Conservation (phyloP, 2,113 vertebrate species). For the Arenaria interpres region DNA sequence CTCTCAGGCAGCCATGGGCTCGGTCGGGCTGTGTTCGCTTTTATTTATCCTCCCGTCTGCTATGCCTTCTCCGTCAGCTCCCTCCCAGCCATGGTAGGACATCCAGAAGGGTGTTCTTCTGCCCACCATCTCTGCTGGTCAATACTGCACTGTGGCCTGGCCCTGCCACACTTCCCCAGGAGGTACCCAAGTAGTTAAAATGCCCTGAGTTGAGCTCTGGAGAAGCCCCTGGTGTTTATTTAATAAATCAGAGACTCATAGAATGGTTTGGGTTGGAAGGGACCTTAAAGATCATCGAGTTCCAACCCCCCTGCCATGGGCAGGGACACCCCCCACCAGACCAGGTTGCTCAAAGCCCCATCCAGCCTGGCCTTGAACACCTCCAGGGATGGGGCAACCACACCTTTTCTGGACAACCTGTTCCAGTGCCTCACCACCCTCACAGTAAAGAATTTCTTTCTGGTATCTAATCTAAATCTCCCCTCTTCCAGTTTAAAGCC, state of each 20-base stretch:
- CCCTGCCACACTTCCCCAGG: rapidly evolving
- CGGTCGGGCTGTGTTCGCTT: rapidly evolving
- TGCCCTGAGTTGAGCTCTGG: background rate
- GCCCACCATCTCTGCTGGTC: background rate
- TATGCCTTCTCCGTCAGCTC: background rate
- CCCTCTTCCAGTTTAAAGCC: too few relatives aligned
- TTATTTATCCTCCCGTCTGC: background rate
- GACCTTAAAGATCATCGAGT: too few relatives aligned
- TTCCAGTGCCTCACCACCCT: too few relatives aligned
- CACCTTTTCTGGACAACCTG: too few relatives aligned
- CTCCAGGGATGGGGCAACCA: too few relatives aligned
- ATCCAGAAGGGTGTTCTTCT: background rate
- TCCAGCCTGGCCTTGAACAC: too few relatives aligned
- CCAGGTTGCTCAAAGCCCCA: too few relatives aligned
- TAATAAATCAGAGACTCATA: background rate
- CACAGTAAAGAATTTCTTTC: too few relatives aligned
- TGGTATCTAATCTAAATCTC: too few relatives aligned
- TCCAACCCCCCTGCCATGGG: too few relatives aligned
- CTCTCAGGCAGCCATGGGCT: background rate
- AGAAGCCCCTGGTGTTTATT: background rate
- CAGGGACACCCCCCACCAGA: too few relatives aligned
- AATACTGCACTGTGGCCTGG: rapidly evolving
- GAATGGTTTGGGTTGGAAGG: too few relatives aligned
- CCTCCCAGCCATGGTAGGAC: rapidly evolving
- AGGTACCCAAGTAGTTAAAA: background rate